Conservation (phyloP, 2,797 vertebrate genomes). For the Coccyzus lansbergi region DNA sequence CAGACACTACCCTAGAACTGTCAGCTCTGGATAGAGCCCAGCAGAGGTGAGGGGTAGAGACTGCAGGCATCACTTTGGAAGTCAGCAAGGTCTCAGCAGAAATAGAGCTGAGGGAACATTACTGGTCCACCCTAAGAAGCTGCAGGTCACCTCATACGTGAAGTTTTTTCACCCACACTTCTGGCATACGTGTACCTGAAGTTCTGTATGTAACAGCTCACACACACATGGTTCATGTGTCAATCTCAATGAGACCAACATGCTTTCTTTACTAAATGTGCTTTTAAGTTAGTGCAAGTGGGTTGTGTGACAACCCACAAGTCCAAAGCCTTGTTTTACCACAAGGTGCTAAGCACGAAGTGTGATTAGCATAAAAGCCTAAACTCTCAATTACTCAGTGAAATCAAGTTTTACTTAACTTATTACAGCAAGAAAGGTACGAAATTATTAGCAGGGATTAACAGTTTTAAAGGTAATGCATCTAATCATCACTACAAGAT, state of each 20-base stretch:
- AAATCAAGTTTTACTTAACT: no score
- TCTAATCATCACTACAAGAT: no score
- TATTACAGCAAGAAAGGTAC: no score
- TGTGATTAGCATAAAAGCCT: no score
- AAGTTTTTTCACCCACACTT: background rate
- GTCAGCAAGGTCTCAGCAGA: background rate
- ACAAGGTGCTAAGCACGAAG: no score
- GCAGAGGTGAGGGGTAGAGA: background rate
- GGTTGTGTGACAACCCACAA: accelerated
- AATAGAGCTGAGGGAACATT: background rate
- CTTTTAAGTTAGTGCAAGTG: accelerated
- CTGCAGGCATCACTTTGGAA: accelerated
- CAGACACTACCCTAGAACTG: background rate
- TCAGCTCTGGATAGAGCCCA: background rate
- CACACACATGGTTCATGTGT: accelerated
- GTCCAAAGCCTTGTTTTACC: background rate
- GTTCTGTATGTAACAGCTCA: accelerated
- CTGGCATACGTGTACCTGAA: accelerated
- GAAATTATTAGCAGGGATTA: no score
- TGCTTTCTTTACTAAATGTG: accelerated
- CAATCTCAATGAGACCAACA: accelerated
- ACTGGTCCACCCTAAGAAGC: background rate
- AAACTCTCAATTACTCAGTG: no score
- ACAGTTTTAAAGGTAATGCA: no score
- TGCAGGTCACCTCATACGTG: accelerated